A percentile compares a stretch with the other conserved stretches of the same genome.
These are phyloP conservation scores for Mythimna impura DNA, from an alignment of 2,888 invertebrate genomes.

Conservation along the genomic window DNA sequence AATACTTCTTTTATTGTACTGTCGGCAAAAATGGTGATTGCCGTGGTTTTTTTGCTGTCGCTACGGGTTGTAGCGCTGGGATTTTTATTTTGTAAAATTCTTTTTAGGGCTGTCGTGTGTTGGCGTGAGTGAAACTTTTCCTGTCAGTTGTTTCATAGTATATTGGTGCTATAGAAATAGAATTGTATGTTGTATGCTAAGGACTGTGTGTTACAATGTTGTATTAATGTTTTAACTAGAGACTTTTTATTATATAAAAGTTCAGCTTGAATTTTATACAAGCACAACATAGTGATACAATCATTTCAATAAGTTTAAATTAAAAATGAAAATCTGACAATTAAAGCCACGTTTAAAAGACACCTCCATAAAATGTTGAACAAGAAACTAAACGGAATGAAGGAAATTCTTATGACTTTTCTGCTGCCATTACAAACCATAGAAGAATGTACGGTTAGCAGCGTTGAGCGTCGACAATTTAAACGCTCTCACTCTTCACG, in stretches of 20 bases:
- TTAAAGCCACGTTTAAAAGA: slow-evolving; percentile 22
- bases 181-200: background rate
- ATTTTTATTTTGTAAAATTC: slow-evolving; percentile 33
- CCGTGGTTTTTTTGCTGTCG: slow-evolving; percentile 33
- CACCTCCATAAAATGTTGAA: slow-evolving; percentile 17
- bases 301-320: background rate
- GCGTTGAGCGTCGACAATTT: slow-evolving; percentile 86
- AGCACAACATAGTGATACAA: background rate
- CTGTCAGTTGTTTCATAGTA: slow-evolving; percentile 31
- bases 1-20: slow-evolving; percentile 80
- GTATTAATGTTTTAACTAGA: slow-evolving; percentile 22
- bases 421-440: slow-evolving; percentile 76
- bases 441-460: slow-evolving; percentile 87
- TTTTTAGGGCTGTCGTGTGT: slow-evolving; percentile 41
- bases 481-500: slow-evolving; percentile 87
- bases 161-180: slow-evolving; percentile 17
- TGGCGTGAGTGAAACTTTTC: slow-evolving; percentile 39
- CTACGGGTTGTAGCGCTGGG: slow-evolving; percentile 32
- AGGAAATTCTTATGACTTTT: slow-evolving; percentile 59
- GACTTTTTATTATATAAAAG: background rate
- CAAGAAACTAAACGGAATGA: slow-evolving; percentile 41
- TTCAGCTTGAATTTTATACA: background rate
- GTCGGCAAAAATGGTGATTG: slow-evolving; percentile 67
- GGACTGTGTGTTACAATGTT: slow-evolving; percentile 6
- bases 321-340: background rate